Evolutionary conservation across 2,888 invertebrate genomes (phyloP).

Genomic region (Cantharis lateralis): DNA sequence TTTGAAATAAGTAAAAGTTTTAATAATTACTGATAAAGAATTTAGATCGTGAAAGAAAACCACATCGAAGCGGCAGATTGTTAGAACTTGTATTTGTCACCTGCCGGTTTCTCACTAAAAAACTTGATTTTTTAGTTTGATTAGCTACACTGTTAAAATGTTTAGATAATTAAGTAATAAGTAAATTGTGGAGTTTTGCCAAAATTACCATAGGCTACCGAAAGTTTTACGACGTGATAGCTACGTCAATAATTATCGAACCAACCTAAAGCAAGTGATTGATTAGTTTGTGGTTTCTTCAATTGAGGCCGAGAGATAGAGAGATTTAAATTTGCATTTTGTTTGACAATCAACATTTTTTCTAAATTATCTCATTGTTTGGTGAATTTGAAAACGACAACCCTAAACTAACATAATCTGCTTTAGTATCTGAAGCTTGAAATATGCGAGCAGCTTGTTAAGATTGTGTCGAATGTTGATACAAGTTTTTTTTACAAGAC

Average conservation of each 20-base stretch:
- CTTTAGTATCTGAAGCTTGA: slow-evolving; percentile 5
- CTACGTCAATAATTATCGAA: background rate
- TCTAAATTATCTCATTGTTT: background rate
- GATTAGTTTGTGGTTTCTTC: background rate
- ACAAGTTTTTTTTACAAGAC: slow-evolving; percentile 19
- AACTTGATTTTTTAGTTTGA: slow-evolving; percentile 30
- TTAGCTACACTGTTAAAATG: slow-evolving; percentile 31
- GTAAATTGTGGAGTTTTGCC: background rate
- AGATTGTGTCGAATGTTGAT: slow-evolving; percentile 22
- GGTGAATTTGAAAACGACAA: background rate
- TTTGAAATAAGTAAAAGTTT: background rate
- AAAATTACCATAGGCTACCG: background rate
- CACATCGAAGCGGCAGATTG: slow-evolving; percentile 26
- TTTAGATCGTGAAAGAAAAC: slow-evolving; percentile 2
- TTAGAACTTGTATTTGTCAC: slow-evolving; percentile 33
- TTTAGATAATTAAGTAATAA: slow-evolving; percentile 17
- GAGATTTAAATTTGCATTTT: background rate
- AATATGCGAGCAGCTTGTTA: slow-evolving; percentile 19
- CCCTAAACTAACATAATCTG: background rate
- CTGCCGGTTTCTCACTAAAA: slow-evolving; percentile 32
- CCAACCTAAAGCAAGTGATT: background rate
- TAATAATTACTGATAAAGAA: background rate
- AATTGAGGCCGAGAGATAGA: background rate
- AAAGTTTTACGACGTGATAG: background rate
- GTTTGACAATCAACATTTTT: background rate